phyloP scores from a whole-genome alignment of 2,888 invertebrate species.

The Trichopoda pennipes region DNA sequence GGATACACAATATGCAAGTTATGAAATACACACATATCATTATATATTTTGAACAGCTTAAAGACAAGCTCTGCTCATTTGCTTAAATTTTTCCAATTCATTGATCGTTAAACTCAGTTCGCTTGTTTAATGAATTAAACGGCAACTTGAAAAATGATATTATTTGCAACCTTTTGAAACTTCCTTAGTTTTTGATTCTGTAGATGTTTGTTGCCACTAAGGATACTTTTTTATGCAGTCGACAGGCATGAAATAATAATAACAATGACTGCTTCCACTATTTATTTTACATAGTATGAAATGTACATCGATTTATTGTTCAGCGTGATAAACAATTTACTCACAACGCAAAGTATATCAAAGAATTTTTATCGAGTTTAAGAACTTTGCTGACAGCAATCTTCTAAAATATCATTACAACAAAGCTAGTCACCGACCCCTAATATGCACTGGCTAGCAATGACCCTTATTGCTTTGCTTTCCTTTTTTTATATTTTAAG shows the following conservation, averaged over 20 bases:
- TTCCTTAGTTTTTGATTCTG: conserved; percentile 3
- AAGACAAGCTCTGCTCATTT: not conserved
- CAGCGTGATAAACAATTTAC: conserved; percentile 45
- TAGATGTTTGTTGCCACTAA: conserved; percentile 12
- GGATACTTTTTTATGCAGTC: conserved; percentile 10
- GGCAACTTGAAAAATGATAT: conserved; percentile 31
- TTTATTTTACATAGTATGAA: conserved; percentile 39
- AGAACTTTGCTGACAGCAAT: conserved; percentile 32
- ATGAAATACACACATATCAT: not conserved
- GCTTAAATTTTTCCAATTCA: conserved; percentile 26
- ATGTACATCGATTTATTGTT: conserved; percentile 38
- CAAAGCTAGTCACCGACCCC: not conserved
- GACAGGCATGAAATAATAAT: conserved; percentile 37
- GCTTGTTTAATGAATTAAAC: conserved; percentile 34
- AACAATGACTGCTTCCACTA: conserved; percentile 44
- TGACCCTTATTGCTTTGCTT: not conserved
- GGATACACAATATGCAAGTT: not conserved
- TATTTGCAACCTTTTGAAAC: conserved; percentile 30
- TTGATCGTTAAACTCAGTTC: conserved; percentile 34
- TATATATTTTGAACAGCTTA: not conserved
- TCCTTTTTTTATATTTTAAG: too few species aligned
- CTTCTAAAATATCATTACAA: conserved; percentile 15
- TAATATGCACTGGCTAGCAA: conserved; percentile 18
- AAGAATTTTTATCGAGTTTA: conserved; percentile 41
- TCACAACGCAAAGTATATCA: conserved; percentile 41